Evolutionary conservation across 2,113 vertebrate genomes (phyloP), one percentile per base, ranked within the genome.

Genomic region (Malaclemys terrapin): DNA sequence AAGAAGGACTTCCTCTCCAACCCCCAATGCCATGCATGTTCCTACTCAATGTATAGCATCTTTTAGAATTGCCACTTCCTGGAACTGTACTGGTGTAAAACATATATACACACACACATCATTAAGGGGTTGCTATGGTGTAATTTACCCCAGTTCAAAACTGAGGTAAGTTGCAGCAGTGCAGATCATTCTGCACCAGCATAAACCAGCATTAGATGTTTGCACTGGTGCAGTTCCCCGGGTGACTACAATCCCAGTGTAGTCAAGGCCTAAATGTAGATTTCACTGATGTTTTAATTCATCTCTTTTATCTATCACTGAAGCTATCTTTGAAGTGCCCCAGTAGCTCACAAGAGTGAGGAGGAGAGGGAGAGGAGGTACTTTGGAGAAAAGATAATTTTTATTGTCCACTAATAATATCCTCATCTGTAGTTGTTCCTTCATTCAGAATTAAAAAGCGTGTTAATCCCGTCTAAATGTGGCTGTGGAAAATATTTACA

Each of bases 401-500:
- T 5, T 82, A 75, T 19, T 52, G 22, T 84, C 78, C 86, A 84
- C 2, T 24, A 31, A 50, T n/a, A 78, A 53, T 49, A 50, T 82
- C 78, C 27, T 80, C 31, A 42, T 84, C 82, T 85, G 25, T n/a
- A 79, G 53, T 80, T 49, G 31, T 80, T 62, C 62, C 42, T 50
- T 27, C 38, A 91, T 57, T 79, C 83, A n/a, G 47, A 80, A 88
- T 87, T n/a, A 88, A 82, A 93, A 17, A 5, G n/a, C 45, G n/a
- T 10, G 87, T 69, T 52, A 87, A 87, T 87, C 92, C 81, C n/a
- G 85, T 93, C 87, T 91, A 59, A 69, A 90, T 89, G 50, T 38
- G 95, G 76, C 42, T 95, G 53, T 80, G 91, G 8, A 82, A 62
- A 88, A 83, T 88, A 93, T 85, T 78, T 92, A 80, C 80, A 89